A percentile compares a stretch with the other conserved stretches of the same genome.
Evolutionary conservation across 2,888 invertebrate genomes (phyloP).

Genomic region (Scaptomyza tumidula): DNA sequence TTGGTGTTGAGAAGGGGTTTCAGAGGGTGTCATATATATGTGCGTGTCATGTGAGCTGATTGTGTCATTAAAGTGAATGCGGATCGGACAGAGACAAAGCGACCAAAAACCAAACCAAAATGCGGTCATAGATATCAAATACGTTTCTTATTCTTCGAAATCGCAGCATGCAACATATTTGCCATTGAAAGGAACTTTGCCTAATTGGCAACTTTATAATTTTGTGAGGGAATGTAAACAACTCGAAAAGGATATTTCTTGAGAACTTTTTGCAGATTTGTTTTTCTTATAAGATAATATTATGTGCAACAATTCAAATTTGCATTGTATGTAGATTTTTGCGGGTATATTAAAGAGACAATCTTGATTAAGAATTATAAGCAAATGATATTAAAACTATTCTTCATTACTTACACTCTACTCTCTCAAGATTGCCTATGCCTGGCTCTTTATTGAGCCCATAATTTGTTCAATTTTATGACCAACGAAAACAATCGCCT

Average conservation of each 20-base stretch:
- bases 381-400: not conserved
- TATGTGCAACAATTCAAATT: not conserved
- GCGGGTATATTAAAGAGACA: no score
- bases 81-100: conserved; percentile 71
- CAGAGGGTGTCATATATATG: conserved; percentile 32
- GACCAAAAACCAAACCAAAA: conserved; percentile 28
- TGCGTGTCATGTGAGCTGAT: conserved; percentile 72
- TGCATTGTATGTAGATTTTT: no score
- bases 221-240: not conserved
- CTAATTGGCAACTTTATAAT: conserved; percentile 7
- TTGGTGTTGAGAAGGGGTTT: not conserved
- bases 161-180: conserved; percentile 15
- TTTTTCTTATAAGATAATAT: no score
- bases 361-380: not conserved
- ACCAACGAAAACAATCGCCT: conserved; percentile 46
- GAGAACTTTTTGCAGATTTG: not conserved
- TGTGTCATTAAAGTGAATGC: conserved; percentile 66
- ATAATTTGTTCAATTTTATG: conserved; percentile 50
- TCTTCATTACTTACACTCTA: not conserved
- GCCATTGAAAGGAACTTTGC: not conserved
- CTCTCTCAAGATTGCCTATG: not conserved
- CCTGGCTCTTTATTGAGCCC: conserved; percentile 11
- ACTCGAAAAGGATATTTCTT: not conserved
- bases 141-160: conserved; percentile 12
- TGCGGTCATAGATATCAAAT: conserved; percentile 61